phyloP scores from a whole-genome alignment of 2,797 vertebrate species.

The Rhynchotus rufescens region DNA sequence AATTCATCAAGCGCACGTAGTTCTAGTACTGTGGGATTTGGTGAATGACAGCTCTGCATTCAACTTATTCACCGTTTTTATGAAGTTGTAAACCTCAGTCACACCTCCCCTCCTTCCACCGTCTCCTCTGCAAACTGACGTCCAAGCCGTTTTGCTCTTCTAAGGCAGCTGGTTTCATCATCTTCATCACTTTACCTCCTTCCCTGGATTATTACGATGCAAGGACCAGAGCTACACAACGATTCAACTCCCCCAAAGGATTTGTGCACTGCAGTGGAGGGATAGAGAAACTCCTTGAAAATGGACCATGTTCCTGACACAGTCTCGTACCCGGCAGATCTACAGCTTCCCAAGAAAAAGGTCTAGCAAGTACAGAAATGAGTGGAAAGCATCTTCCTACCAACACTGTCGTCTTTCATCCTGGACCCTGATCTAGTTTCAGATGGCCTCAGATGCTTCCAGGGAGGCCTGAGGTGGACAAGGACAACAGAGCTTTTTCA shows the following conservation, averaged over 20 bases:
- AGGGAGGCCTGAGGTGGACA: not conserved
- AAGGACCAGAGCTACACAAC: not conserved
- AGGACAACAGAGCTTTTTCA: not conserved
- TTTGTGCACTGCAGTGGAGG: not conserved
- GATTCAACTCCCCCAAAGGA: not conserved
- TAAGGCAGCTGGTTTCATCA: not conserved
- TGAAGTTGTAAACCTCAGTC: not conserved
- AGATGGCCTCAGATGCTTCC: not conserved
- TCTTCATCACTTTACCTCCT: not conserved
- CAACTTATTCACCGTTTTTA: not conserved
- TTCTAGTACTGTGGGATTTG: not conserved
- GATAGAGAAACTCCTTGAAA: not conserved
- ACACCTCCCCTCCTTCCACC: not conserved
- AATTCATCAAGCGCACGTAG: not conserved
- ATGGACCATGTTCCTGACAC: not conserved
- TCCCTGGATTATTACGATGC: not conserved
- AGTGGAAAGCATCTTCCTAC: not conserved
- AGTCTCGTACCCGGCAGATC: not conserved
- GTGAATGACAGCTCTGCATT: not conserved
- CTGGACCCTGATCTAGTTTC: not conserved
- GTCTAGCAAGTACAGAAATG: not conserved
- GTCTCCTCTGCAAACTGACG: not conserved
- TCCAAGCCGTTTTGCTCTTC: accelerated
- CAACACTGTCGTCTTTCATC: not conserved
- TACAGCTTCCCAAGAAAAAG: not conserved